phyloP scores from a whole-genome alignment of 2,888 invertebrate genomes.

The Sarcophaga carnaria region DNA sequence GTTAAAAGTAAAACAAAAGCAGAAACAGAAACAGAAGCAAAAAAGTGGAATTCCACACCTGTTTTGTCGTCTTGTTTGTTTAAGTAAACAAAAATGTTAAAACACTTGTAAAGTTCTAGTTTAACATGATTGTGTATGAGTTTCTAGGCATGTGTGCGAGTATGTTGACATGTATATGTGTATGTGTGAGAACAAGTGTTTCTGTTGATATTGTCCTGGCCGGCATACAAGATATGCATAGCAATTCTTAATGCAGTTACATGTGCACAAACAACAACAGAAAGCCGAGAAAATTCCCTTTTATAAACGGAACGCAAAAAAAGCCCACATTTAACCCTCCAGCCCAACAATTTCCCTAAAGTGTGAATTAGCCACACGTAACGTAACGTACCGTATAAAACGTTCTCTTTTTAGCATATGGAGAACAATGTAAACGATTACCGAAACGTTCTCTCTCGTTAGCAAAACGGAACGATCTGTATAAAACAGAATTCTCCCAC shows the following conservation, averaged over 20 bases:
- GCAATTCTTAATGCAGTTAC: constrained; percentile 68
- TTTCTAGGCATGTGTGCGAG: no score
- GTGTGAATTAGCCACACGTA: no score
- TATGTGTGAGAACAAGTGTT: constrained; percentile 16
- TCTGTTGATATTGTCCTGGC: constrained; percentile 54
- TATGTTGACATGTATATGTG: constrained; percentile 31
- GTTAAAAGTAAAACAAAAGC: neutral
- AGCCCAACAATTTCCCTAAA: constrained; percentile 40
- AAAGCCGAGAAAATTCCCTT: constrained; percentile 29
- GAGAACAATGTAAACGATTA: no score
- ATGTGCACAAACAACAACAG: constrained; percentile 53
- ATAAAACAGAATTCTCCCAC: no score
- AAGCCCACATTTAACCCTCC: constrained; percentile 3
- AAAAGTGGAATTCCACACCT: constrained; percentile 48
- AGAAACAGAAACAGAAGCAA: neutral
- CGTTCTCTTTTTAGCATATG: no score
- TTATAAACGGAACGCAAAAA: constrained; percentile 15
- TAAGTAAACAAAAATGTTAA: constrained; percentile 63
- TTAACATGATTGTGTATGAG: constrained; percentile 42
- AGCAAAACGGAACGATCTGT: no score
- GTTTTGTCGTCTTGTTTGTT: constrained; percentile 57
- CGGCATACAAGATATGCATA: constrained; percentile 41
- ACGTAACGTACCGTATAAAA: no score
- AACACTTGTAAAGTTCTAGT: constrained; percentile 62
- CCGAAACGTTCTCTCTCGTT: no score